A percentile compares a stretch with the other conserved stretches of the same genome.
Conservation (phyloP, 2,113 vertebrate species). For the Crotalus horridus region DNA sequence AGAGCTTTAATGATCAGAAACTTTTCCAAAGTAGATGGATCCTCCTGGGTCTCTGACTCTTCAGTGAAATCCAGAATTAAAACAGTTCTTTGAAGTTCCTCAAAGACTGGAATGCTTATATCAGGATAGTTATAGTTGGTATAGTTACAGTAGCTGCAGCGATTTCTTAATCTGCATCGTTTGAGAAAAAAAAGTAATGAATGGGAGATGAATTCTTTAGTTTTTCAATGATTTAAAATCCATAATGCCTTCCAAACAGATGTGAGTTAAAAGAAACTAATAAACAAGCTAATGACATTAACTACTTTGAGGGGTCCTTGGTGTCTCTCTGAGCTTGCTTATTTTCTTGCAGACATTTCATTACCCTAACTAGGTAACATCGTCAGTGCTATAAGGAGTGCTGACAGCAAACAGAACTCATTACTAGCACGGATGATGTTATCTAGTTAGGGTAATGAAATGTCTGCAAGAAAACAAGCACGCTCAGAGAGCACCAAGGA, state of each 20-base stretch:
- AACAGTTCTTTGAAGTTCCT: background rate
- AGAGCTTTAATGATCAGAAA: background rate
- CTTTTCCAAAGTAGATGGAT: background rate
- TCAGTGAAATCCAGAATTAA: background rate
- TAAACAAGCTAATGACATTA: background rate
- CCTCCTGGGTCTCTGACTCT: background rate
- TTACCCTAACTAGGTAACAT: too few species aligned
- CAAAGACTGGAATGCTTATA: background rate
- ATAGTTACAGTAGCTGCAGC: background rate
- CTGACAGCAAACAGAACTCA: too few species aligned
- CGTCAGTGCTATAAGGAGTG: too few species aligned
- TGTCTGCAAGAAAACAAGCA: too few species aligned
- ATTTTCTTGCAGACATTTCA: too few species aligned
- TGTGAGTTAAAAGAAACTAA: background rate
- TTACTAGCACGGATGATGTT: too few species aligned
- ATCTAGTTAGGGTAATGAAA: too few species aligned
- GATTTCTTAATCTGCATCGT: background rate
- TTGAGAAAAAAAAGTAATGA: background rate
- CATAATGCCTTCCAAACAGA: background rate
- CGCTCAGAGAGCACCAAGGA: too few species aligned
- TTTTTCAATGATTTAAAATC: background rate
- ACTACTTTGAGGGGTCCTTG: background rate
- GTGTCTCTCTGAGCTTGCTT: too few species aligned
- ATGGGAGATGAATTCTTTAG: background rate
- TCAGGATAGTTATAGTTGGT: background rate